Evolutionary conservation across 2,113 vertebrate genomes (phyloP).

Genomic region (Vicugna pacos): DNA sequence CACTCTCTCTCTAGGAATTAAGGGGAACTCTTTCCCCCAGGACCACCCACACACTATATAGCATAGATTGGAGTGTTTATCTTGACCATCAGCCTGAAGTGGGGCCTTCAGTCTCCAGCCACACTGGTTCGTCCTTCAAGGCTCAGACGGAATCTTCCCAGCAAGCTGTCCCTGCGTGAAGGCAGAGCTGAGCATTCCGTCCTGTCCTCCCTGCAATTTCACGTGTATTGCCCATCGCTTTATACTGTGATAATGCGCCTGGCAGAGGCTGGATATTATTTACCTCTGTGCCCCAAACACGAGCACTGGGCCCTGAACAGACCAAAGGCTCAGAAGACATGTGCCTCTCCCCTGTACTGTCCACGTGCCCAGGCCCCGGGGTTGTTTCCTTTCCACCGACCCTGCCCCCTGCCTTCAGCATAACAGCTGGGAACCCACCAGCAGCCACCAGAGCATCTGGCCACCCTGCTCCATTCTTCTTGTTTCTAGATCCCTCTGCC

Average conservation of each 20-base stretch:
- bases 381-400: rapidly evolving
- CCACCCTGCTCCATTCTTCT: rapidly evolving
- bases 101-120: neutral
- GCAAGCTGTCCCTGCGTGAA: neutral
- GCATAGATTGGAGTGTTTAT: rapidly evolving
- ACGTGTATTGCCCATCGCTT: neutral
- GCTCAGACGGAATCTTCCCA: neutral
- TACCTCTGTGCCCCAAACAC: neutral
- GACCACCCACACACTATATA: neutral
- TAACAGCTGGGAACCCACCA: neutral
- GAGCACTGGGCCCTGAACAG: neutral
- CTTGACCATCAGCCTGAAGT: neutral
- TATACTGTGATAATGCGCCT: neutral
- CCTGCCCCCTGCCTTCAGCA: neutral
- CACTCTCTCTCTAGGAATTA: neutral
- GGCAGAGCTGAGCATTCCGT: neutral
- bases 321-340: neutral
- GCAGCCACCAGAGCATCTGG: rapidly evolving
- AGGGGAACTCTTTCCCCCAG: neutral
- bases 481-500: neutral
- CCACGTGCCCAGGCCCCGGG: neutral
- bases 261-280: neutral
- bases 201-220: neutral
- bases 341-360: rapidly evolving
- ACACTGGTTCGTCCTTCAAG: neutral